A percentile compares a stretch with the other conserved stretches of the same genome.
These are phyloP conservation scores for Centrocercus urophasianus DNA, from an alignment of 2,113 vertebrate species.

Conservation along the genomic window DNA sequence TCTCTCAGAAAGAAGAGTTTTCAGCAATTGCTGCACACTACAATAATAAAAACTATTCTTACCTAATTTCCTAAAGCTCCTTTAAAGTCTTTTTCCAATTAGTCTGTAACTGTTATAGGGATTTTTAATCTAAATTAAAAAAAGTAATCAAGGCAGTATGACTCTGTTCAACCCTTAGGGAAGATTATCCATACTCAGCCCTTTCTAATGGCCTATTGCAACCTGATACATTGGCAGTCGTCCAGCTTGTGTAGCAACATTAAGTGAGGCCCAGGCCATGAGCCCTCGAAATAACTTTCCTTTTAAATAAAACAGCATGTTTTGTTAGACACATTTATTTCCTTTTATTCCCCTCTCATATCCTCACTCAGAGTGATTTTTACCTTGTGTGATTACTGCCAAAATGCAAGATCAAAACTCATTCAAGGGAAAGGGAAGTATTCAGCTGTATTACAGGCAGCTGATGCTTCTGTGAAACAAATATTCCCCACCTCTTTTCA, in stretches of 20 bases:
- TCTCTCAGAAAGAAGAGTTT: slow-evolving; percentile 14
- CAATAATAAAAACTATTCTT: slow-evolving; percentile 67
- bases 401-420: background rate
- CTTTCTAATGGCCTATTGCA: slow-evolving; percentile 53
- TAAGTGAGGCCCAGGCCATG: background rate
- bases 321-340: background rate
- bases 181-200: slow-evolving; percentile 60
- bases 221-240: slow-evolving; percentile 25
- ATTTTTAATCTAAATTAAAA: slow-evolving; percentile 71
- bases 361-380: background rate
- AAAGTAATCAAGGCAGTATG: slow-evolving; percentile 65
- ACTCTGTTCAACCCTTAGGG: slow-evolving; percentile 55
- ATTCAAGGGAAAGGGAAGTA: background rate
- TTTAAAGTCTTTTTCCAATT: slow-evolving; percentile 69
- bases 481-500: background rate
- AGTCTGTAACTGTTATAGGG: slow-evolving; percentile 40
- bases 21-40: background rate
- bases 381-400: background rate
- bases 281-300: background rate
- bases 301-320: background rate
- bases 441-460: background rate
- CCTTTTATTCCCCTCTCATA: background rate
- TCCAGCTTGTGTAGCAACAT: background rate
- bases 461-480: background rate
- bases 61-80: slow-evolving; percentile 64